A percentile compares a stretch with the other conserved stretches of the same genome.
Conservation (phyloP, 2,797 vertebrate genomes). For the Novumbra hubbsi region DNA sequence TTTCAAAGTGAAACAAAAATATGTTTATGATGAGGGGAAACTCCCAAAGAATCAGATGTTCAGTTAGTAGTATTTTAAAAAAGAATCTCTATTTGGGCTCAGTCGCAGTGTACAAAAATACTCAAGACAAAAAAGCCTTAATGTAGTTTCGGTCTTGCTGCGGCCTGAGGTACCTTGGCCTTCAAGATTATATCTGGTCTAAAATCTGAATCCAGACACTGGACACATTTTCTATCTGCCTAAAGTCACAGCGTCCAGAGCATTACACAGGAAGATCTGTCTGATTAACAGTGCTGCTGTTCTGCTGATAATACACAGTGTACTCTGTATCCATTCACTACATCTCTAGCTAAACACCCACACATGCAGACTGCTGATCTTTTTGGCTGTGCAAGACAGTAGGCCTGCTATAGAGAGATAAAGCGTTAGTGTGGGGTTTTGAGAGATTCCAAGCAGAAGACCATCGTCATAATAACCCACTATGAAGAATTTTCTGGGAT, state of each 20-base stretch:
- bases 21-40: background rate
- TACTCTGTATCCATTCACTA: constrained; percentile 22
- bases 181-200: constrained; percentile 25
- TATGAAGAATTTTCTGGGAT: background rate
- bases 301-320: constrained; percentile 14
- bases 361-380: constrained; percentile 20
- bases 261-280: constrained; percentile 12
- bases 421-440: constrained; percentile 2
- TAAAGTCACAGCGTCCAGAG: constrained; percentile 22
- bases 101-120: too few species aligned
- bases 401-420: constrained; percentile 15
- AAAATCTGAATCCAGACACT: too few species aligned
- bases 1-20: background rate
- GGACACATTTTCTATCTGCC: constrained; percentile 32
- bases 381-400: constrained; percentile 22
- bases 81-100: too few species aligned
- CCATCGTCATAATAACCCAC: background rate
- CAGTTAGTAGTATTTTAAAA: too few species aligned
- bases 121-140: too few species aligned
- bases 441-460: background rate
- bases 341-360: constrained; percentile 26
- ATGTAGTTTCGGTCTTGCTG: background rate
- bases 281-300: constrained; percentile 15
- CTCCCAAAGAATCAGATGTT: too few species aligned
- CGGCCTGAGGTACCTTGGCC: constrained; percentile 7